phyloP scores from a whole-genome alignment of 2,888 invertebrate genomes.

The Hemicrepidius hirtus region DNA sequence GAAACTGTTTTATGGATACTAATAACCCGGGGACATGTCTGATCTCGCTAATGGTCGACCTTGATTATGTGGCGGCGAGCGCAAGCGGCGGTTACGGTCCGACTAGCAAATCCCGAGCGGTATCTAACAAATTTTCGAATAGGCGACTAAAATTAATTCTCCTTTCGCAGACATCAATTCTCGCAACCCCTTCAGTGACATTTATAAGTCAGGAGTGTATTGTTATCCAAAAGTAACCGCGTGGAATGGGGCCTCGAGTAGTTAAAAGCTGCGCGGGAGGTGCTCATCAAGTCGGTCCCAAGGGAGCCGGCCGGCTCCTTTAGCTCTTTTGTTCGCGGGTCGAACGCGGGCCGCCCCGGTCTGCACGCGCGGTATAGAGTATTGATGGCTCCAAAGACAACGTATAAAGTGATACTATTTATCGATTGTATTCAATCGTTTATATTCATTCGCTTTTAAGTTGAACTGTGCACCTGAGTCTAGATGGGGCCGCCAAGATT shows the following conservation, averaged over 20 bases:
- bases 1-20: constrained; percentile 61
- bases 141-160: constrained; percentile 71
- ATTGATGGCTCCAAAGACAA: constrained; percentile 59
- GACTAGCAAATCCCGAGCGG: constrained; percentile 63
- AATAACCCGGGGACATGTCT: constrained; percentile 63
- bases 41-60: constrained; percentile 60
- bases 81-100: constrained; percentile 51
- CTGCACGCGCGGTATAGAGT: constrained; percentile 49
- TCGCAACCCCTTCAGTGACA: constrained; percentile 71
- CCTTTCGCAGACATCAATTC: constrained; percentile 71
- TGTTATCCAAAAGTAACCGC: constrained; percentile 71
- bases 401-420: constrained; percentile 61
- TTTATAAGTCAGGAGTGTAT: constrained; percentile 72
- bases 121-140: constrained; percentile 70
- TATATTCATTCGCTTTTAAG: constrained; percentile 65
- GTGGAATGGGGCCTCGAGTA: constrained; percentile 68
- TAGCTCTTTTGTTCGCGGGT: constrained; percentile 64
- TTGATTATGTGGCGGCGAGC: constrained; percentile 51
- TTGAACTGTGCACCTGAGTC: constrained; percentile 63
- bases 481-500: constrained; percentile 61
- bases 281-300: constrained; percentile 69
- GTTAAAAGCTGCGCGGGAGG: constrained; percentile 70
- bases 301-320: constrained; percentile 65
- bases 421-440: constrained; percentile 66
- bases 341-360: constrained; percentile 53